Percentiles rank a stretch among this genome's conserved stretches.
phyloP scores from a whole-genome alignment of 1,140 invertebrate genomes.

The Drosophila parabipectinata region DNA sequence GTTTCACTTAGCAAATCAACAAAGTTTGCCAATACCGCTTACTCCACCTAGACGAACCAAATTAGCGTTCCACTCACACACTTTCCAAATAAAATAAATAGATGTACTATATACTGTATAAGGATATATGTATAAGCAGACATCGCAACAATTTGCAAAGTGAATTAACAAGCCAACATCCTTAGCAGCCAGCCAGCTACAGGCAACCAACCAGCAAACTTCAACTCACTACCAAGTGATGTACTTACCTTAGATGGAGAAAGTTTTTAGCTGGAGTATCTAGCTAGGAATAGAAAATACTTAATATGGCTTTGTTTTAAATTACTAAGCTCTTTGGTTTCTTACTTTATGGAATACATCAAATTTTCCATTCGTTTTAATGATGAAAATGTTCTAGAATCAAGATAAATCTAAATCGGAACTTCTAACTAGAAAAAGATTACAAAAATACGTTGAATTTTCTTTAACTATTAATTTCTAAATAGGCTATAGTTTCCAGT shows the following conservation, averaged over 20 bases:
- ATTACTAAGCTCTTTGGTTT: no score
- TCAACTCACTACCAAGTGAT: conserved; percentile 8
- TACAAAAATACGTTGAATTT: no score
- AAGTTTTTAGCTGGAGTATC: background rate
- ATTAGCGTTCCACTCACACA: conserved; percentile 60
- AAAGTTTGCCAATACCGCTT: conserved; percentile 55
- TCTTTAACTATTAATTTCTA: no score
- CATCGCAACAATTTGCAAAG: conserved; percentile 78
- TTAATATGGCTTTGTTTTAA: no score
- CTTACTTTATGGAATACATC: no score
- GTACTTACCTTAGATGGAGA: background rate
- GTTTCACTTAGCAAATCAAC: conserved; percentile 80
- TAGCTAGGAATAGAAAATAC: no score
- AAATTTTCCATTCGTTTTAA: no score
- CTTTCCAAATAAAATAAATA: conserved; percentile 14
- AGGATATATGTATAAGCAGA: conserved; percentile 10
- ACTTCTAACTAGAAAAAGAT: no score
- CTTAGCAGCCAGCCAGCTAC: conserved; percentile 35
- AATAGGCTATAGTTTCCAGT: no score
- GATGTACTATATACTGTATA: background rate
- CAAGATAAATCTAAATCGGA: no score
- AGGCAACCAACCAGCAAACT: conserved; percentile 28
- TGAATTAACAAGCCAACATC: conserved; percentile 74
- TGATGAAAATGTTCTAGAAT: no score
- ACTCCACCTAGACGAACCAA: conserved; percentile 55